These are phyloP conservation scores for Todiramphus saurophagus DNA, from an alignment of 2,113 vertebrate genomes.

Conservation along the genomic window DNA sequence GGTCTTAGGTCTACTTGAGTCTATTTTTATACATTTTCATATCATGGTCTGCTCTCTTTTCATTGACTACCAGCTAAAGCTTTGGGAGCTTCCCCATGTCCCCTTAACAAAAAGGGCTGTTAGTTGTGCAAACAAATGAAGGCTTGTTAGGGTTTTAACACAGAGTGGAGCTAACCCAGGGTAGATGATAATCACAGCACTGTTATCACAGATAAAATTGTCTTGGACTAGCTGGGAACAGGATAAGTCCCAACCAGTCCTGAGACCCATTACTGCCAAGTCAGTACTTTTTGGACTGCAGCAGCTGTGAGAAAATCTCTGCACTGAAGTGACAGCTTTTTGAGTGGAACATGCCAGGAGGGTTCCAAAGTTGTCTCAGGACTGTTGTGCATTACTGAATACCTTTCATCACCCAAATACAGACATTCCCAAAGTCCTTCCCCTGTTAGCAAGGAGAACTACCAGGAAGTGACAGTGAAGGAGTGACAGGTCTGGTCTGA, in stretches of 20 bases:
- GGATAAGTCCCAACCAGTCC: not conserved
- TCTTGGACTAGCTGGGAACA: not conserved
- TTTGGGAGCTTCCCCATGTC: not conserved
- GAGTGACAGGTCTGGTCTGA: not conserved
- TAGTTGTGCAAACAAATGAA: not conserved
- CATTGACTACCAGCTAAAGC: not conserved
- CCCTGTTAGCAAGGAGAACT: not conserved
- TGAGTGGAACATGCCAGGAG: not conserved
- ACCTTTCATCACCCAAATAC: no score
- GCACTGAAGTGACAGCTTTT: not conserved
- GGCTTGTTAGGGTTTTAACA: not conserved
- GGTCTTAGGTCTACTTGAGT: not conserved
- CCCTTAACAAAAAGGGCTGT: not conserved
- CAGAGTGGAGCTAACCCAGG: not conserved
- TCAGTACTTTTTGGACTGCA: not conserved
- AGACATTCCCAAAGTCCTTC: not conserved
- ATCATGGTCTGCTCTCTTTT: not conserved
- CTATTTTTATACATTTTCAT: not conserved
- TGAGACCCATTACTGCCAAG: not conserved
- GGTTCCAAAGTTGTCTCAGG: not conserved
- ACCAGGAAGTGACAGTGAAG: not conserved
- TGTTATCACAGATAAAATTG: not conserved
- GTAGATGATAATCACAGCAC: not conserved
- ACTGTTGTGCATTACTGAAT: not conserved
- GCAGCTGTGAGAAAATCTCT: not conserved